These are phyloP conservation scores for Oscheius myriophilus DNA, from an alignment of 2,888 invertebrate genomes.

Conservation along the genomic window DNA sequence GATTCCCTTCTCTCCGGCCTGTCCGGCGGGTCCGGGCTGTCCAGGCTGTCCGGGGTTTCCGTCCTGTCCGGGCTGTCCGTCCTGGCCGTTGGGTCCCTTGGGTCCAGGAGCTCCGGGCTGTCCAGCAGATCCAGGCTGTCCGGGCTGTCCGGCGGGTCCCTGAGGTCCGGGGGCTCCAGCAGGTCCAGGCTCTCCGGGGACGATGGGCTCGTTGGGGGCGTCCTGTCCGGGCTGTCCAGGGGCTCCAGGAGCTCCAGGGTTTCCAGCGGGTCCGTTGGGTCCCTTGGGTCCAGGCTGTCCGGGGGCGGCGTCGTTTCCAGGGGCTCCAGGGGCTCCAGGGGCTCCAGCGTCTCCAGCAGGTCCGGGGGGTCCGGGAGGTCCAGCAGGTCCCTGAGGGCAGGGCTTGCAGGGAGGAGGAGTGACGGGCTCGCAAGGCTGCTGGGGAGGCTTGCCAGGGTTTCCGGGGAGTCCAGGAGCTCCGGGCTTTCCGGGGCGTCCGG, in stretches of 20 bases:
- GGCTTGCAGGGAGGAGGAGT: constrained; percentile 64
- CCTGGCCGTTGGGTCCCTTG: constrained; percentile 62
- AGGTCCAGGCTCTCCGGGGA: constrained; percentile 60
- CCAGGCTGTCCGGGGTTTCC: constrained; percentile 34
- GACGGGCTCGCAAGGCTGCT: constrained; percentile 64
- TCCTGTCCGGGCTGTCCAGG: constrained; percentile 62
- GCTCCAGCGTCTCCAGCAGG: constrained; percentile 52
- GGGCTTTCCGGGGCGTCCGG: constrained; percentile 60
- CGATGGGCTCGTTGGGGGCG: constrained; percentile 54
- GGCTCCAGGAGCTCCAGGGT: constrained; percentile 59
- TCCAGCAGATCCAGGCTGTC: constrained; percentile 57
- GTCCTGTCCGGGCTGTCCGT: constrained; percentile 59
- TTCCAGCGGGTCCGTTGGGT: constrained; percentile 56
- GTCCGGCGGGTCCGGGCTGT: constrained; percentile 29
- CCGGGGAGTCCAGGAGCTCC: constrained; percentile 61
- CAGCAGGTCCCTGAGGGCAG: constrained; percentile 58
- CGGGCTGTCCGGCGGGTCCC: constrained; percentile 58
- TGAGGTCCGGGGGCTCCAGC: constrained; percentile 58
- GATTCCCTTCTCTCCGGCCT: constrained; percentile 34
- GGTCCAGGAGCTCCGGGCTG: constrained; percentile 57
- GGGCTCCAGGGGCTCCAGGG: constrained; percentile 50
- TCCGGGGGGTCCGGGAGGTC: constrained; percentile 59
- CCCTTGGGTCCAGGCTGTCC: constrained; percentile 60
- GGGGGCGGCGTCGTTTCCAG: constrained; percentile 54
- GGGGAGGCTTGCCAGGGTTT: constrained; percentile 61